phyloP scores from a whole-genome alignment of 1,140 invertebrate genomes.

The Metaphire vulgaris region DNA sequence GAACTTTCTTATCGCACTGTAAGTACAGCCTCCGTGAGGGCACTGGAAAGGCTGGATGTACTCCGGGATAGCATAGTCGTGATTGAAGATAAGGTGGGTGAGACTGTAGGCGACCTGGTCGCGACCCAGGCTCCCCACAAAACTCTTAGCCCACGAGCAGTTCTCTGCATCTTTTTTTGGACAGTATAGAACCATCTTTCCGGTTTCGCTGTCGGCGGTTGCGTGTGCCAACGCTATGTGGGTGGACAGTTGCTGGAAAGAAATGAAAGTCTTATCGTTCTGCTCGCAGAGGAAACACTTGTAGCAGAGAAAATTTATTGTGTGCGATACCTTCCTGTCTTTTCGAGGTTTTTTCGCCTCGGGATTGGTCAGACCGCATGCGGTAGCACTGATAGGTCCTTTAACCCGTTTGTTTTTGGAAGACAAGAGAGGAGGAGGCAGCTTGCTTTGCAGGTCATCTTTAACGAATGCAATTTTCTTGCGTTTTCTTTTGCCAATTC shows the following conservation, averaged over 20 bases:
- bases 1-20: not conserved
- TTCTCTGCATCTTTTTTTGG: not conserved
- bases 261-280: not conserved
- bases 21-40: not conserved
- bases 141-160: not conserved
- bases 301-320: not conserved
- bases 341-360: not conserved
- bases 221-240: not conserved
- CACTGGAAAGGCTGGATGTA: not conserved
- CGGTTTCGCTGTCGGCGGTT: not conserved
- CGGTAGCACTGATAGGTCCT: not conserved
- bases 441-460: not conserved
- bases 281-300: not conserved
- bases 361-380: not conserved
- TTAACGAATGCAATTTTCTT: not conserved
- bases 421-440: not conserved
- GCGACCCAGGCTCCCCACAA: not conserved
- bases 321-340: not conserved
- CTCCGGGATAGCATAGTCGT: not conserved
- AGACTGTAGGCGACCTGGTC: not conserved
- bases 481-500: not conserved
- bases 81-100: not conserved
- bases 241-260: not conserved
- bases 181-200: not conserved
- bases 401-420: not conserved